Conservation (phyloP, 1,140 invertebrate species). For the Branchinecta lindahli region DNA sequence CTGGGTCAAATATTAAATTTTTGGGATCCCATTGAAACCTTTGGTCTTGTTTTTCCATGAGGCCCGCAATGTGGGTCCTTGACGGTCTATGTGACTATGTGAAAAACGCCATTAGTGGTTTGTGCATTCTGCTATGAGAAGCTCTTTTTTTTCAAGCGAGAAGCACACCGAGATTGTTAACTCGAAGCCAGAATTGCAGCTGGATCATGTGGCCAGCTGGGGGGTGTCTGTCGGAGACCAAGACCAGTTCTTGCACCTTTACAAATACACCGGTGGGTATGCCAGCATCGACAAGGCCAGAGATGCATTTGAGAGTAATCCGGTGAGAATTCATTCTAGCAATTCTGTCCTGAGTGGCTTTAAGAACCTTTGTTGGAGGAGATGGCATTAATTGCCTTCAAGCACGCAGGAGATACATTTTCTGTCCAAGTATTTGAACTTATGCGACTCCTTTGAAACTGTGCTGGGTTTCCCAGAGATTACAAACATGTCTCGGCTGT, state of each 20-base stretch:
- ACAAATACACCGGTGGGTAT: constrained; percentile 85
- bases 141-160: constrained; percentile 14
- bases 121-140: not conserved
- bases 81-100: constrained; percentile 14
- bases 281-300: constrained; percentile 66
- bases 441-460: too few relatives aligned
- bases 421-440: too few relatives aligned
- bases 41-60: too few relatives aligned
- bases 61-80: too few relatives aligned
- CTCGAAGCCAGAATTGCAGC: constrained; percentile 23
- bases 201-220: constrained; percentile 38
- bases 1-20: too few relatives aligned
- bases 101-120: constrained; percentile 18
- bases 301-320: constrained; percentile 49
- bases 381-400: too few relatives aligned
- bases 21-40: too few relatives aligned
- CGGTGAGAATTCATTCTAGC: constrained; percentile 36
- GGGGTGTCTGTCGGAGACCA: constrained; percentile 85
- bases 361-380: too few relatives aligned
- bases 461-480: too few relatives aligned
- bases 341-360: not conserved
- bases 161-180: constrained; percentile 30
- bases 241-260: constrained; percentile 89
- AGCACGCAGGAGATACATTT: too few relatives aligned
- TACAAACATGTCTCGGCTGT: too few relatives aligned